phyloP scores from a whole-genome alignment of 2,113 vertebrate species.

The Corapipo altera region DNA sequence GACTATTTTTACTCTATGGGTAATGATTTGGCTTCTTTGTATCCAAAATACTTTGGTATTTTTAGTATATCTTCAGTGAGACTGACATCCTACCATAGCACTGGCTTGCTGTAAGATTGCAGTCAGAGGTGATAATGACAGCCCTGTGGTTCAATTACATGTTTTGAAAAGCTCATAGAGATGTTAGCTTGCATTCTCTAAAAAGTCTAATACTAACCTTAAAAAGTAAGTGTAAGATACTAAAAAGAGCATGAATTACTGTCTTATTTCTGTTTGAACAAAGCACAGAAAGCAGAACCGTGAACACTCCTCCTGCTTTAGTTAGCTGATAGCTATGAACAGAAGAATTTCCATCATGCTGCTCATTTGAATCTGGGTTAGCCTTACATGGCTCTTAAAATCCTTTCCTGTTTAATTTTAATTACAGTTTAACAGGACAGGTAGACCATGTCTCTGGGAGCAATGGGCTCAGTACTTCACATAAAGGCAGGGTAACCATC shows the following conservation, averaged over 20 bases:
- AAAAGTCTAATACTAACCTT: neutral
- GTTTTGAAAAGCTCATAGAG: neutral
- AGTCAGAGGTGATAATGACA: slow-evolving; percentile 25
- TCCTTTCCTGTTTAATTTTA: neutral
- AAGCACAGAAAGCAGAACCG: neutral
- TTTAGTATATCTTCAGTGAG: slow-evolving; percentile 40
- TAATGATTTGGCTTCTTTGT: slow-evolving; percentile 26
- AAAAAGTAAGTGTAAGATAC: neutral
- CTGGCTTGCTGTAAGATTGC: neutral
- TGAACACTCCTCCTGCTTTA: neutral
- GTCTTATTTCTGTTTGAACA: neutral
- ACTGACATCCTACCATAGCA: neutral
- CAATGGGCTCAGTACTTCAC: neutral
- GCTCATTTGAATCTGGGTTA: neutral
- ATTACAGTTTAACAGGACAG: neutral
- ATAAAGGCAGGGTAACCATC: neutral
- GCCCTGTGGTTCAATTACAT: neutral
- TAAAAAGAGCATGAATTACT: neutral
- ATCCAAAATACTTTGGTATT: slow-evolving; percentile 33
- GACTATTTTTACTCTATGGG: slow-evolving; percentile 14
- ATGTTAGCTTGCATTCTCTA: neutral
- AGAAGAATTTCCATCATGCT: neutral
- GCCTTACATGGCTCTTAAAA: neutral
- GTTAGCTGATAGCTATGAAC: neutral
- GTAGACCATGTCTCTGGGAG: neutral